A percentile compares a stretch with the other conserved stretches of the same genome.
Evolutionary conservation across 2,797 vertebrate species (phyloP).

Genomic region (Eurystomus glaucurus): DNA sequence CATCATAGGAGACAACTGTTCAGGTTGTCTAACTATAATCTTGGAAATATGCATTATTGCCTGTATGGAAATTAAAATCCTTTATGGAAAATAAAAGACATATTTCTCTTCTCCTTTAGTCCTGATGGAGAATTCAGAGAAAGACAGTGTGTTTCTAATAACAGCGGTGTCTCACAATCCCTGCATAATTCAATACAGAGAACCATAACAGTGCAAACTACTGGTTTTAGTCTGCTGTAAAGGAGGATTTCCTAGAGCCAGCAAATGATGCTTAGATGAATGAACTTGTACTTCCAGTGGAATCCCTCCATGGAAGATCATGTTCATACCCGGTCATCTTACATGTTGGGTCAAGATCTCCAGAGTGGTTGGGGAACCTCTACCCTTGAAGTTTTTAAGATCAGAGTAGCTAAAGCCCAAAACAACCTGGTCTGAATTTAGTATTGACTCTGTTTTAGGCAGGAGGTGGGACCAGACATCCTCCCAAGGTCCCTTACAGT

Average conservation of each 20-base stretch:
- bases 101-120: not conserved
- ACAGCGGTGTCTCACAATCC: not conserved
- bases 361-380: not conserved
- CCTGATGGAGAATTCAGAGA: not conserved
- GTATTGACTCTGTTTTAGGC: not conserved
- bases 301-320: not conserved
- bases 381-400: not conserved
- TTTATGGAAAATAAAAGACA: accelerated
- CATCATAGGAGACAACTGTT: not conserved
- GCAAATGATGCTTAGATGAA: not conserved
- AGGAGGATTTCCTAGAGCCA: not conserved
- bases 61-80: not conserved
- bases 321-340: not conserved
- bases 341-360: not conserved
- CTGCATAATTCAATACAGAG: not conserved
- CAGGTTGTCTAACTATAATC: not conserved
- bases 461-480: not conserved
- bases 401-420: not conserved
- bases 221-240: not conserved
- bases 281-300: not conserved
- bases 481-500: not conserved
- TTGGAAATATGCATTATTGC: not conserved
- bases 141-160: not conserved
- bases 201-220: not conserved
- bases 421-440: not conserved